Base-by-base conservation (phyloP, 2,888 invertebrate species). In the Spisula subtruncata region DNA sequence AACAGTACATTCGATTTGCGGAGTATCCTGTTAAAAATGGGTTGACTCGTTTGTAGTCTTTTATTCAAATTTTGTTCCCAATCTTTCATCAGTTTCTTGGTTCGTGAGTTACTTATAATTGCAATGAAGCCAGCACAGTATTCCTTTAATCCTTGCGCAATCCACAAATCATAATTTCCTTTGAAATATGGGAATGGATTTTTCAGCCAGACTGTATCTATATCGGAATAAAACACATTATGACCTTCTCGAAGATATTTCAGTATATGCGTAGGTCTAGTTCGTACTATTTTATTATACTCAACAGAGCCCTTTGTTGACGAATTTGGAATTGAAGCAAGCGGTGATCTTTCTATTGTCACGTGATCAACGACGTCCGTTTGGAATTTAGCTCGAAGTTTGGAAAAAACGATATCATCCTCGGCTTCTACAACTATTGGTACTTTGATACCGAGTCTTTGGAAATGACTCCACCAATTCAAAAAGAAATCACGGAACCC, bases 81-180 rank as follows among this genome's bases (percentile, higher is more conserved):
- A 35, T 29, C 75, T 75, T 29, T 29, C 5, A 75, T 6, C 29
- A 75, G 35, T 16, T 75, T 75, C 5, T 25, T 75, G 1, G 75
- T 75, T 35, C 25, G 8, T 18, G 8, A 10, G 75, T 75, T 75
- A 75, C 75, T 35, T 75, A 1, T 75, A 0, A 75, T 29, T 25
- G 75, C 75, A 29, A 75, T 75, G 35, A 75, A 75, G 16, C 75
- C 75, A 25, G 75, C 29, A 75, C 75, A 75, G 35, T 75, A 75
- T 16, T 8, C 25, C 1, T 0, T 29, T 6, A n/a, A n/a, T 35
- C 25, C 75, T 18, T 29, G 29, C 6, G 20, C 32, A 75, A 75
- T 75, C 75, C 75, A 75, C 12, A 29, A 2, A 29, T 75, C 75
- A 75, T 35, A 75, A 29, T 25, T 35, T 35, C 75, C 75, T 25